Base-by-base conservation (phyloP, 1,140 invertebrate genomes). In the Dryas iulia region DNA sequence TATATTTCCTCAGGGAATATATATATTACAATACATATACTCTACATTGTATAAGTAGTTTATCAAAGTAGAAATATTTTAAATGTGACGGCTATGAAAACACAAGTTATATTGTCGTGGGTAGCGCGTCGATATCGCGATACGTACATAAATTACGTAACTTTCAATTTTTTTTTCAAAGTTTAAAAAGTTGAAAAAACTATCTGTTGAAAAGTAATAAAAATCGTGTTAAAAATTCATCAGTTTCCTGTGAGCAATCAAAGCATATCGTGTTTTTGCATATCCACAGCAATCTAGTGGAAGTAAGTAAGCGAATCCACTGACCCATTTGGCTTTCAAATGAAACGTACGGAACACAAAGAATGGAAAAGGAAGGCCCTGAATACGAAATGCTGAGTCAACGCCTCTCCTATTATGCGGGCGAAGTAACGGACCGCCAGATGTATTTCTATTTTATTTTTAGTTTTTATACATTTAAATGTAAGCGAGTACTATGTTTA, bases 321-420 rank as follows among this genome's bases (percentile, higher is more conserved):
- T 84, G 83, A 87, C 83, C 85, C 80, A 87, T 86, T 86, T 87
- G 79, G 82, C 79, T 86, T 84, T 84, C 77, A 83, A 86, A 85
- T 82, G 80, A 83, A 84, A 84, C 82, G 78, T 74, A 84, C 78
- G 76, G 72, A 81, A 77, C 79, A 83, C 80, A 83, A 85, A 87
- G 82, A 81, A 82, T 79, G 71, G 77, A 73, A 78, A 83, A 80
- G 77, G 77, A 79, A 77, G 73, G 72, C 74, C 68, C 77, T 82
- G 82, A 85, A 85, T 82, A 77, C 76, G 74, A 79, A 85, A 83
- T 79, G 79, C 74, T 78, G 79, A 84, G 79, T 84, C 83, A 80
- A 84, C 77, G 75, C 72, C 71, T 74, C 71, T 69, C 71, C 71
- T 72, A 76, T 82, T 77, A 83, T 76, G 71, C 66, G 69, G 72